A percentile compares a stretch with the other conserved stretches of the same genome.
These are phyloP conservation scores for Coracopsis vasa DNA, from an alignment of 2,113 vertebrate genomes.

Conservation along the genomic window DNA sequence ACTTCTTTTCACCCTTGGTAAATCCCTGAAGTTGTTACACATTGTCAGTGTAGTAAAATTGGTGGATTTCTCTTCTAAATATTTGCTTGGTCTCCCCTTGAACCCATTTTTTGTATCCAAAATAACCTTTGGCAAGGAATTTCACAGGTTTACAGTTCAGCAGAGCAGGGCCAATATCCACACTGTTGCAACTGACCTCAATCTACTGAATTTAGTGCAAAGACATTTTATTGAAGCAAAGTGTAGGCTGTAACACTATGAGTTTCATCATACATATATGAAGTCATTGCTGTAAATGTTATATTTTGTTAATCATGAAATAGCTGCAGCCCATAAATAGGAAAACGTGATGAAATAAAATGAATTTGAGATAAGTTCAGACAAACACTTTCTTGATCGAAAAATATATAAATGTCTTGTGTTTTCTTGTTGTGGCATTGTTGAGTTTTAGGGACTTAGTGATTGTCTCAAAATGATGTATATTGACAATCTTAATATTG, in stretches of 20 bases:
- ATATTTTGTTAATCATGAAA: neutral
- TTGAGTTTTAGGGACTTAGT: neutral
- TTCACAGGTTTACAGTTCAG: neutral
- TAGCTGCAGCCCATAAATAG: neutral
- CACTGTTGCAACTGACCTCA: neutral
- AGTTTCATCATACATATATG: neutral
- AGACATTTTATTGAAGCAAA: neutral
- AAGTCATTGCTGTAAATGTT: neutral
- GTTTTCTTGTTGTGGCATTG: neutral
- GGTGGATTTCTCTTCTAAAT: neutral
- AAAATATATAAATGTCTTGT: neutral
- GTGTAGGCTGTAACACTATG: neutral
- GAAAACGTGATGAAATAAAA: neutral
- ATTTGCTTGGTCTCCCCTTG: neutral
- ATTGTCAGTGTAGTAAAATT: neutral
- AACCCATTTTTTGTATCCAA: neutral
- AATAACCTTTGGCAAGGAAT: neutral
- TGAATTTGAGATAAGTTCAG: neutral
- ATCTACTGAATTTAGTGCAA: neutral
- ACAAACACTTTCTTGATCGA: neutral
- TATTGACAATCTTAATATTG: neutral
- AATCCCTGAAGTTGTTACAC: neutral
- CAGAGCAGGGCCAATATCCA: neutral
- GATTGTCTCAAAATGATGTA: neutral
- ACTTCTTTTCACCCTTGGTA: neutral